Base-by-base conservation (phyloP, 2,113 vertebrate genomes). In the Dasyurus viverrinus region DNA sequence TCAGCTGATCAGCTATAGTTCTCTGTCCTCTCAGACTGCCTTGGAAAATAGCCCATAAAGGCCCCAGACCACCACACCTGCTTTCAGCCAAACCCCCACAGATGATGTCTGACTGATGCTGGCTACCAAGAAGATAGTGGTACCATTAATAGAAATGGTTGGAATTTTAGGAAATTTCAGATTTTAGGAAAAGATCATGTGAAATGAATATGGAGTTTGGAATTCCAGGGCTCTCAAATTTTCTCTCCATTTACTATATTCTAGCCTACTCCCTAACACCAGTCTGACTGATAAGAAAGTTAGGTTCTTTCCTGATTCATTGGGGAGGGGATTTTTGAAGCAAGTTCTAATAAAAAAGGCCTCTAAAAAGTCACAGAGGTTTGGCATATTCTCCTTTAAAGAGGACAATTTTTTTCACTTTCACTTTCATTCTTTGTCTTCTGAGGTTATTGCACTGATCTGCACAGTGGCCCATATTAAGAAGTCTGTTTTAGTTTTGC, bases 301-400 rank as follows among this genome's bases (percentile, higher is more conserved):
- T 89, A 97, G 98, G 97, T 97, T 97, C 97, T 97, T 98, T 97
- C 97, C 97, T 96, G 93, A 24, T 93, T 95, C 27, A 89, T 27
- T 48, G 98, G 97, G 97, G 97, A 94, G 98, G 97, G 97, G 97
- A 94, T 95, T 98, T 97, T 96, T 96, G 53, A 95, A 92, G 54
- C 94, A 91, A 54, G 48, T 92, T 95, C 0, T 97, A 93, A 97
- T 97, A 92, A 97, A 68, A 96, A 93, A 90, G 54, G 93, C 94
- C 94, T 76, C 22, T 68, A 36, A 84, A 93, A 95, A 97, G 92
- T 95, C 96, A 96, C 95, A 91, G 14, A 97, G 53, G 42, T 93
- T 91, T 95, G 90, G 84, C 89, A 19, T 95, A 55, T 92, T 94
- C 89, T 94, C 57, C 30, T 94, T 92, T 53, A 46, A 94, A 76